Evolutionary conservation across 2,113 vertebrate species (phyloP).

Genomic region (Carettochelys insculpta): DNA sequence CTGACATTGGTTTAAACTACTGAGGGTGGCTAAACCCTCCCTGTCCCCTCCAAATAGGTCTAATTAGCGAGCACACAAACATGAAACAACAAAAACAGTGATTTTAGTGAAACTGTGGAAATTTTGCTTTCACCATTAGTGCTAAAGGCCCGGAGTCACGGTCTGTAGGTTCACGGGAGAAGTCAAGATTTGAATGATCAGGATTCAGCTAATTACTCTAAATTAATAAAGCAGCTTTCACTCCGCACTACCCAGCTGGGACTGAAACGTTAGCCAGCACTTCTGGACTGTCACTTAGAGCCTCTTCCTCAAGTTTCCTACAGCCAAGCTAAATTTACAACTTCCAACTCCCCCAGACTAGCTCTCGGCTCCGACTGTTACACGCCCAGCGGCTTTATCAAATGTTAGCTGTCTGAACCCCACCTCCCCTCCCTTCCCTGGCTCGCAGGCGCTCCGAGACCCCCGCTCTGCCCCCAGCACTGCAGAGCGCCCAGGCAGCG

Average conservation of each 20-base stretch:
- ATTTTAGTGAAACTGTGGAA: not conserved
- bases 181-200: not conserved
- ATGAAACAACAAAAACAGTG: not conserved
- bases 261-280: not conserved
- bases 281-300: not conserved
- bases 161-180: not conserved
- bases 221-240: not conserved
- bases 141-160: not conserved
- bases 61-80: not conserved
- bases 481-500: not conserved
- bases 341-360: too few species aligned
- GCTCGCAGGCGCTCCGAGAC: too few species aligned
- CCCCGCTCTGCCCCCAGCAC: not conserved
- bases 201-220: not conserved
- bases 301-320: not conserved
- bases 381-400: not conserved
- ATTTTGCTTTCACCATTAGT: not conserved
- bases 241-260: not conserved
- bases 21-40: not conserved
- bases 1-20: not conserved
- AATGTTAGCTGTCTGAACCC: not conserved
- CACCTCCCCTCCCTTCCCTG: not conserved
- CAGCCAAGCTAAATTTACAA: not conserved
- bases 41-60: too few species aligned
- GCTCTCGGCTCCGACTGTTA: not conserved